A percentile compares a stretch with the other conserved stretches of the same genome.
phyloP scores from a whole-genome alignment of 1,140 invertebrate genomes.

The Penaeus indicus region DNA sequence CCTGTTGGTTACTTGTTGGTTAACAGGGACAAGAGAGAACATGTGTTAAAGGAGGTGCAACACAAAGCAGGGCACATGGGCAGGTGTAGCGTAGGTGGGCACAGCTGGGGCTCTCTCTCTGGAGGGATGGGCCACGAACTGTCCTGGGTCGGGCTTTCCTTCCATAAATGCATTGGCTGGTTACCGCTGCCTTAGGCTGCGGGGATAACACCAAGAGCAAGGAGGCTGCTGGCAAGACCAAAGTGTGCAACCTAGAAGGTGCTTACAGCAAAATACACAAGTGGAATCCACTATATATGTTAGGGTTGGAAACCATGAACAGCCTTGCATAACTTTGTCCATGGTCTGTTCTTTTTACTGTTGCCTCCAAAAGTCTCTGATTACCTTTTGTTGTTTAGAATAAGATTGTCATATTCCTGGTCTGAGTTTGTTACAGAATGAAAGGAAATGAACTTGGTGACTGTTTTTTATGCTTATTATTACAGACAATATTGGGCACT shows the following conservation, averaged over 20 bases:
- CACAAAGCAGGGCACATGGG: constrained; percentile 11
- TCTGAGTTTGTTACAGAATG: too few species aligned
- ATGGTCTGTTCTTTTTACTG: too few species aligned
- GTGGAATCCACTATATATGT: constrained; percentile 19
- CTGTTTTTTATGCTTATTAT: too few species aligned
- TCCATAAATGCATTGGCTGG: constrained; percentile 61
- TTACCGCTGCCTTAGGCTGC: constrained; percentile 45
- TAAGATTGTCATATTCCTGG: too few species aligned
- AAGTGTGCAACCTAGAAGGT: neutral
- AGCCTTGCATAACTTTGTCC: too few species aligned
- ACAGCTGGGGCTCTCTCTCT: constrained; percentile 48
- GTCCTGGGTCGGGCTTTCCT: constrained; percentile 50
- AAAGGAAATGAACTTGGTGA: too few species aligned
- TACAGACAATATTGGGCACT: neutral
- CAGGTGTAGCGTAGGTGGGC: constrained; percentile 40
- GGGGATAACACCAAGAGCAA: constrained; percentile 53
- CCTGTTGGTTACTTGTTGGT: constrained; percentile 5
- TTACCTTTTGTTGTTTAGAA: too few species aligned
- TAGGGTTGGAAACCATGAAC: neutral
- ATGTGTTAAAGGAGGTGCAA: constrained; percentile 12
- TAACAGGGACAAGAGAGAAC: constrained; percentile 9
- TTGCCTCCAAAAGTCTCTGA: too few species aligned
- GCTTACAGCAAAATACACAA: constrained; percentile 13
- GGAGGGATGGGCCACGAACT: constrained; percentile 18
- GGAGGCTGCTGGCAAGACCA: constrained; percentile 44